A percentile compares a stretch with the other conserved stretches of the same genome.
Evolutionary conservation across 2,113 vertebrate genomes (phyloP).

Genomic region (Pagrus major): DNA sequence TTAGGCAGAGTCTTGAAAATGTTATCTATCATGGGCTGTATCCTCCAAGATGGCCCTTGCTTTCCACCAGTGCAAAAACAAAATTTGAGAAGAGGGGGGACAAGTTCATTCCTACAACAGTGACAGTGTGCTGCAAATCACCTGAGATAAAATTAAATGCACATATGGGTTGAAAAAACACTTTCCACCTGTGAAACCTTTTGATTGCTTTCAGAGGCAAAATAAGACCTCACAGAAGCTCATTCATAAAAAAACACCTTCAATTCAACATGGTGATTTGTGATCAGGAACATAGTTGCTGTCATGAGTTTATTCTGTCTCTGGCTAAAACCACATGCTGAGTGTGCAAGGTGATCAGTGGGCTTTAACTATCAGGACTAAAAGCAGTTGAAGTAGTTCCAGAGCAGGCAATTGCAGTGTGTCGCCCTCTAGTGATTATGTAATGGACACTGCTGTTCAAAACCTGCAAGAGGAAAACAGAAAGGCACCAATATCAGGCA

Average conservation of each 20-base stretch:
- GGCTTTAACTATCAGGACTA: background rate
- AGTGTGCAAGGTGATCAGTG: conserved; percentile 2
- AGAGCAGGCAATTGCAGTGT: conserved; percentile 19
- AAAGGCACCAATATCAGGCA: background rate
- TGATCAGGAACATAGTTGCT: background rate
- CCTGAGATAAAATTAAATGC: background rate
- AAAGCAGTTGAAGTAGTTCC: conserved; percentile 16
- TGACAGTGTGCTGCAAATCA: background rate
- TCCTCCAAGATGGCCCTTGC: background rate
- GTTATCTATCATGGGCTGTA: background rate
- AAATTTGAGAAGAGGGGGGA: background rate
- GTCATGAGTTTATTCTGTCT: background rate
- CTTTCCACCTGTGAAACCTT: conserved; percentile 6
- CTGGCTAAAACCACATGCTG: background rate
- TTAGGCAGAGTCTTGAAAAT: background rate
- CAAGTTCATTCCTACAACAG: background rate
- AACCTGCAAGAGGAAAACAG: conserved; percentile 48
- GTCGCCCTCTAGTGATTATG: conserved; percentile 50
- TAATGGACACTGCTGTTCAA: conserved; percentile 13
- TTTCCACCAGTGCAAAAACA: background rate
- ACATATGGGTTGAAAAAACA: background rate
- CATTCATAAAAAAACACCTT: background rate
- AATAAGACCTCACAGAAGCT: background rate
- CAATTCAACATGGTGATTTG: background rate
- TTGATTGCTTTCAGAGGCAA: background rate